Base-by-base conservation (phyloP, 2,113 vertebrate species). In the Nothobranchius furzeri region DNA sequence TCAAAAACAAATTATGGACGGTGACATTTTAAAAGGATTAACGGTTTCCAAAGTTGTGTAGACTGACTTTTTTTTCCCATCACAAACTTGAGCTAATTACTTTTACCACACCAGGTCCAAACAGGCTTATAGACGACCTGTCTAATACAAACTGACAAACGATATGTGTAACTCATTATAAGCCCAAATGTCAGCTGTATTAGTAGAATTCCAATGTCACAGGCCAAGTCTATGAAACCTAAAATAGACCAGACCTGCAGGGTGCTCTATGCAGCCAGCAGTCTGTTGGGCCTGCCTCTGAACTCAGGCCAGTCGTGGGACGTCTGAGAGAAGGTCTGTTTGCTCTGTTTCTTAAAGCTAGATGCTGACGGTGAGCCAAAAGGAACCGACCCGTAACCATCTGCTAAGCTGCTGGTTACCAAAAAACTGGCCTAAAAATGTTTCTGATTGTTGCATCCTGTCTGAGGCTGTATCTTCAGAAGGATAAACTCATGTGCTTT, bases 281-380 rank as follows among this genome's bases (percentile, higher is more conserved):
- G 81, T 81, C 79, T 40, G 30, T 30, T 30, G 30, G 30, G 30
- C 30, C 30, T 30, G 30, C 30, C 30, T 30, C 30, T 30, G 30
- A 30, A 30, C 30, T 30, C 30, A 30, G 30, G 4, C 30, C 30
- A 30, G 30, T 4, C 1, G 4, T 30, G 30, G 4, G 30, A 4
- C 30, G 2, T 30, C 30, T 69, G 64, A 74, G 64, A 89, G 89
- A 85, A 91, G 91, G 87, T 92, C 86, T 92, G 90, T 93, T 92
- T 9, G 37, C 9, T 40, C 37, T 91, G 90, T 45, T 86, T 83
- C 78, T 90, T 83, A 63, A 88, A 90, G 74, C 70, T 65, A 68
- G 77, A 78, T 78, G 89, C 79, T 72, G 89, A 75, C 81, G 84
- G 48, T 40, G 37, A 7, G 6, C 37, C 37, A 40, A 40, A 7